Evolutionary conservation across 2,113 vertebrate genomes (phyloP).

Genomic region (Seriola dumerili): DNA sequence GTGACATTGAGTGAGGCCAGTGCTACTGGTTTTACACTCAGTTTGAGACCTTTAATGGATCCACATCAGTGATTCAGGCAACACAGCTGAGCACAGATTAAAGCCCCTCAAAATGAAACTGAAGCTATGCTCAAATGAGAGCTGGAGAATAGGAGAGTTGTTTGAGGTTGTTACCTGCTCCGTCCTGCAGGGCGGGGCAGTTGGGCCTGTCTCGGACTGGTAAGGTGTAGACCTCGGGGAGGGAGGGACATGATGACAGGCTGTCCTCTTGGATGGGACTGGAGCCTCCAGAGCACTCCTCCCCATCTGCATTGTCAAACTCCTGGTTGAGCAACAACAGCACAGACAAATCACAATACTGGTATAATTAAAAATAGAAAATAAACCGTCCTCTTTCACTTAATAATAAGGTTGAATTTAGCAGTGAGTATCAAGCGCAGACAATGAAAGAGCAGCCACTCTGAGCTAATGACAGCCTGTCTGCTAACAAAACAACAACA

Average conservation of each 20-base stretch:
- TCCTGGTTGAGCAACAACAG: constrained; percentile 80
- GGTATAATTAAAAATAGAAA: constrained; percentile 2
- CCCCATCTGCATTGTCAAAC: constrained; percentile 93
- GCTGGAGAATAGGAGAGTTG: neutral
- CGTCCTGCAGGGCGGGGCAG: constrained; percentile 79
- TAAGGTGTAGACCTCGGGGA: constrained; percentile 94
- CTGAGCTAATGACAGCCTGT: constrained; percentile 44
- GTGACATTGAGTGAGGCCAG: constrained; percentile 29
- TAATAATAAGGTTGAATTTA: constrained; percentile 18
- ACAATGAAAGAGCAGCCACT: constrained; percentile 34
- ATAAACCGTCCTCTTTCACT: neutral
- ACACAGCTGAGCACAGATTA: neutral
- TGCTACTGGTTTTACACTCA: constrained; percentile 38
- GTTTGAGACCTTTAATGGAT: constrained; percentile 56
- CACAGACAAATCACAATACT: neutral
- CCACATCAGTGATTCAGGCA: constrained; percentile 53
- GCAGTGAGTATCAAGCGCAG: constrained; percentile 19
- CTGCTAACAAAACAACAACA: constrained; percentile 38
- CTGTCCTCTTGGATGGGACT: constrained; percentile 94
- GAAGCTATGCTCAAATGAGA: constrained; percentile 1
- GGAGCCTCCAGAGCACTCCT: constrained; percentile 92
- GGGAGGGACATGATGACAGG: constrained; percentile 90
- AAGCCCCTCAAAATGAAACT: neutral
- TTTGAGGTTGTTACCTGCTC: constrained; percentile 69
- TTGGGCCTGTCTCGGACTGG: constrained; percentile 85